These are phyloP conservation scores for Aptenodytes patagonicus DNA, from an alignment of 2,113 vertebrate genomes.

Conservation along the genomic window DNA sequence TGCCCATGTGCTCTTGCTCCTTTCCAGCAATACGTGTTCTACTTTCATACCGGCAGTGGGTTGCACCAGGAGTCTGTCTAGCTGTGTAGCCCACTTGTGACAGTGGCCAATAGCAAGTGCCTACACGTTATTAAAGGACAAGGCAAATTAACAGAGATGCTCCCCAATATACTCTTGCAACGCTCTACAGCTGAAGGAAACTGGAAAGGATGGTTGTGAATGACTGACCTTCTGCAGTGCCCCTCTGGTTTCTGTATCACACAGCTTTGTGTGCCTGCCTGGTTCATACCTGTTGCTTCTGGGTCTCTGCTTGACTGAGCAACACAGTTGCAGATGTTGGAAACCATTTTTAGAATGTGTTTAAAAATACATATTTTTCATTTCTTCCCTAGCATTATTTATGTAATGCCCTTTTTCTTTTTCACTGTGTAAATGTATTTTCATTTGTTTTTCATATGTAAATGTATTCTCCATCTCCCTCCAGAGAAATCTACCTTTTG, in stretches of 20 bases:
- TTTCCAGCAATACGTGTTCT: accelerated
- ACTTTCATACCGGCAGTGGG: accelerated
- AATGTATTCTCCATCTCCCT: not conserved
- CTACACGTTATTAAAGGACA: not conserved
- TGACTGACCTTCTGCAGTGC: not conserved
- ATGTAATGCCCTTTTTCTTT: constrained; percentile 24
- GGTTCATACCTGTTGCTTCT: not conserved
- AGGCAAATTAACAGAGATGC: not conserved
- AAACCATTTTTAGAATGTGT: not conserved
- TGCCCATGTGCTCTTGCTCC: not conserved
- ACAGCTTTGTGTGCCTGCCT: not conserved
- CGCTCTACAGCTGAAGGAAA: not conserved
- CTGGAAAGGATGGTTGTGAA: not conserved
- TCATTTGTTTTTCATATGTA: constrained; percentile 35
- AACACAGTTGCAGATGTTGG: not conserved
- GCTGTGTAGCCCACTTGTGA: not conserved
- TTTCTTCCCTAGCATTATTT: constrained; percentile 4
- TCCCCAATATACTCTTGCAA: not conserved
- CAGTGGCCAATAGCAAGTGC: not conserved
- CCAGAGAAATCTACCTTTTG: constrained; percentile 38
- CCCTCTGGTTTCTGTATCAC: not conserved
- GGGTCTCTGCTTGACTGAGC: not conserved
- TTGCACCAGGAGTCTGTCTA: not conserved
- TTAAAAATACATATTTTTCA: constrained; percentile 26
- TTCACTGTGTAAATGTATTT: not conserved